These are phyloP conservation scores for Hyperopisus bebe DNA, from an alignment of 2,113 vertebrate genomes.

Conservation along the genomic window DNA sequence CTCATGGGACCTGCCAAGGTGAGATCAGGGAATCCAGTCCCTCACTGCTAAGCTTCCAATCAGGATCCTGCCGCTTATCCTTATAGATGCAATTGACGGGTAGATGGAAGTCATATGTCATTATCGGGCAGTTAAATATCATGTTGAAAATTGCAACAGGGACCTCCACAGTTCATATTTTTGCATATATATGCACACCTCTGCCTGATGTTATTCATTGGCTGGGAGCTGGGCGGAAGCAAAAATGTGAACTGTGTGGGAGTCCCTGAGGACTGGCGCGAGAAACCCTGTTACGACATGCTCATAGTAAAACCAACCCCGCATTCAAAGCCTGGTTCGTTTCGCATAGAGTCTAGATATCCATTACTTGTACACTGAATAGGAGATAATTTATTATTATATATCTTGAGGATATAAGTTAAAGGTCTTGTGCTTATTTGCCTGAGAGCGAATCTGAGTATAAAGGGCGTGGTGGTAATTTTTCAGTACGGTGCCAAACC, in stretches of 20 bases:
- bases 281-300: background rate
- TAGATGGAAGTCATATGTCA: background rate
- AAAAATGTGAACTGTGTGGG: background rate
- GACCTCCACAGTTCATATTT: background rate
- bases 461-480: background rate
- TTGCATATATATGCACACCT: background rate
- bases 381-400: background rate
- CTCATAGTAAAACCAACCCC: background rate
- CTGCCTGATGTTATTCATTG: background rate
- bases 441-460: background rate
- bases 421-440: background rate
- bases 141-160: background rate
- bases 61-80: background rate
- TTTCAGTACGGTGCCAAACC: background rate
- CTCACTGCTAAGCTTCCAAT: background rate
- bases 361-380: background rate
- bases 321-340: background rate
- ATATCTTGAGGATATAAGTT: background rate
- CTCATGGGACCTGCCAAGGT: conserved; percentile 80
- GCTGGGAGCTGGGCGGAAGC: background rate
- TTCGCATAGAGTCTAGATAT: background rate
- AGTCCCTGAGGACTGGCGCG: background rate
- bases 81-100: background rate
- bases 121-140: background rate
- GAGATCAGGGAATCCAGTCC: conserved; percentile 13